Conservation (phyloP, 2,888 invertebrate species). For the Parnassius smintheus region DNA sequence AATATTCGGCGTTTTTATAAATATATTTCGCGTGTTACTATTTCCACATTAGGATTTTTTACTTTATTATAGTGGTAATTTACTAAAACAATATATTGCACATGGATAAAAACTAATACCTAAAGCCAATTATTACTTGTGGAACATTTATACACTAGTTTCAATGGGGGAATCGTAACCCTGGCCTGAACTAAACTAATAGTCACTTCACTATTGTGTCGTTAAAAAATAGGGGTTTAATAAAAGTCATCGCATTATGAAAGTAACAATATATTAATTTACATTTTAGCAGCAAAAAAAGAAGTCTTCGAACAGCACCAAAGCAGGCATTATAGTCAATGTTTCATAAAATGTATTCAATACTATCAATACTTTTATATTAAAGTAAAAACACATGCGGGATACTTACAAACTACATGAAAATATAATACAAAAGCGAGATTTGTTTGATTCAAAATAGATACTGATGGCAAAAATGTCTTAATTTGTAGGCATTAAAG, state of each 20-base stretch:
- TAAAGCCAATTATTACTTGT: too few relatives aligned
- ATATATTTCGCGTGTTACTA: too few relatives aligned
- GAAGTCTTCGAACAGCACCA: slow-evolving; percentile 56
- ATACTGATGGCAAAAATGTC: slow-evolving; percentile 36
- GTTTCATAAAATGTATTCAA: slow-evolving; percentile 74
- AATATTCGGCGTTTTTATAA: too few relatives aligned
- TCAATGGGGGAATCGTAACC: too few relatives aligned
- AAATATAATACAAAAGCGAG: slow-evolving; percentile 74
- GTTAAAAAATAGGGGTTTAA: slow-evolving; percentile 1
- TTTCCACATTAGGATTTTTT: too few relatives aligned
- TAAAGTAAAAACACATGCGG: slow-evolving; percentile 47
- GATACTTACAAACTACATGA: slow-evolving; percentile 66
- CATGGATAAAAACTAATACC: too few relatives aligned
- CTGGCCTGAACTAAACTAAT: too few relatives aligned
- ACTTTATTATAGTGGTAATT: too few relatives aligned
- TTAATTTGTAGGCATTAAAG: slow-evolving; percentile 58
- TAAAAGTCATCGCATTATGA: slow-evolving; percentile 37
- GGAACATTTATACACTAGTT: too few relatives aligned
- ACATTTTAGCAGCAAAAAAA: slow-evolving; percentile 65
- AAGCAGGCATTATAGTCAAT: slow-evolving; percentile 55
- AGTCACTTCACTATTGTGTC: too few relatives aligned
- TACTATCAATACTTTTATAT: slow-evolving; percentile 30
- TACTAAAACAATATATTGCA: too few relatives aligned
- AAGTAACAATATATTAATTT: slow-evolving; percentile 67
- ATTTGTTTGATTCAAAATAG: slow-evolving; percentile 29